Base-by-base conservation (phyloP, 2,797 vertebrate genomes). In the Champsocephalus gunnari region DNA sequence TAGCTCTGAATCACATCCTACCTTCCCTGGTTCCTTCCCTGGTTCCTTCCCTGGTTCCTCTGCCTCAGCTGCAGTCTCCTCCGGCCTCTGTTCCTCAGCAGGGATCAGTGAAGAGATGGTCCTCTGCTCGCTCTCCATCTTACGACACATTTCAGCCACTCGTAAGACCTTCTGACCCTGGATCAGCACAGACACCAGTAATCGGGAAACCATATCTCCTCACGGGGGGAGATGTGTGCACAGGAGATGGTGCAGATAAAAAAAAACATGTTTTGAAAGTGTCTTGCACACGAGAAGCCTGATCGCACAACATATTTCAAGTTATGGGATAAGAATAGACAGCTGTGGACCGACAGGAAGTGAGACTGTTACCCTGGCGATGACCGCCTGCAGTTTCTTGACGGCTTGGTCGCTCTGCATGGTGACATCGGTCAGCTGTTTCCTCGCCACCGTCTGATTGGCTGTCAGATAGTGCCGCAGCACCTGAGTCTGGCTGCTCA, bases 151-250 rank as follows among this genome's bases (percentile, higher is more conserved):
- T 0, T 87, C 71, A 0, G 24, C 58, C 0, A 63, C 44, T 0
- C 60, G 63, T 3, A 91, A 10, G 32, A 88, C 17, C 19, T 21
- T 86, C 41, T 90, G 78, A 0, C 87, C 90, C 92, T 93, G 86
- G 34, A 77, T 38, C 24, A 53, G 4, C 9, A 17, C 10, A 51
- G n/a, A 34, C 1, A 28, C 4, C 28, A 28, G 28, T 28, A 5
- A 5, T 28, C 4, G 28, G 28, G 28, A 28, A 28, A 28, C 28
- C 28, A 5, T 28, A 28, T 28, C 28, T 28, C 1, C 4, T 4
- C 28, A 28, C 28, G 1, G 28, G 28, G 28, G 28, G 4, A 5
- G 4, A 28, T 28, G 28, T 28, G 0, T 28, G 24, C 24, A 28
- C 0, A 28, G 24, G 24, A 28, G 4, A 28, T 4, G 1, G 28